A percentile compares a stretch with the other conserved stretches of the same genome.
Conservation (phyloP, 1,140 invertebrate genomes). For the Diorhabda elongata region DNA sequence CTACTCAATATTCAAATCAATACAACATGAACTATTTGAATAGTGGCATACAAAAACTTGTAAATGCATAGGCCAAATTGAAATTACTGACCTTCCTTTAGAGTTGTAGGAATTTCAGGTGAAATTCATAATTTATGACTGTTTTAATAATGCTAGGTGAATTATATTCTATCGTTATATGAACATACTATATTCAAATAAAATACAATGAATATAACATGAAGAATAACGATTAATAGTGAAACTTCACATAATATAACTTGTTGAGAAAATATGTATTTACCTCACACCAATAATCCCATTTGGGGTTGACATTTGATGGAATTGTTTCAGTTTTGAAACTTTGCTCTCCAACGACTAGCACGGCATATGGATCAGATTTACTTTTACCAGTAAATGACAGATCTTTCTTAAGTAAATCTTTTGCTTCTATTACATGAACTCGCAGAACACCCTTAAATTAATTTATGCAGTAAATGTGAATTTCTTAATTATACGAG, state of each 20-base stretch:
- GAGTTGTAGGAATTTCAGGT: too few species aligned
- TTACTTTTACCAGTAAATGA: slow-evolving; percentile 88
- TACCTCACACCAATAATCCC: slow-evolving; percentile 93
- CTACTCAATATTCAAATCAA: too few species aligned
- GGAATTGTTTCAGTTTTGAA: slow-evolving; percentile 84
- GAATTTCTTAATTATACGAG: too few species aligned
- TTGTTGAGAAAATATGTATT: slow-evolving; percentile 19
- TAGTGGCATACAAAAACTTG: too few species aligned
- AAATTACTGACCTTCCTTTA: too few species aligned
- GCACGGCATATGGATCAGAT: slow-evolving; percentile 89
- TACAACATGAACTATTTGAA: too few species aligned
- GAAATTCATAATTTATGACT: too few species aligned
- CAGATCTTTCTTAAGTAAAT: slow-evolving; percentile 89
- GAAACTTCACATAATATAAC: too few species aligned
- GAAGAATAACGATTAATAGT: slow-evolving; percentile 15
- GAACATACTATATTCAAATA: neutral
- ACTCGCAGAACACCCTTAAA: slow-evolving; percentile 75
- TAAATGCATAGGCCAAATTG: too few species aligned
- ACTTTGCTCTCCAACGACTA: slow-evolving; percentile 81
- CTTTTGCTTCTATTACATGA: slow-evolving; percentile 86
- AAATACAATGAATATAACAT: neutral
- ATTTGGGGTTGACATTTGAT: slow-evolving; percentile 89
- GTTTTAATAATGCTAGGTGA: neutral
- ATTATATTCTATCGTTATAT: neutral
- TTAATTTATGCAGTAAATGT: too few species aligned